Evolutionary conservation across 2,113 vertebrate species (phyloP).

Genomic region (Callopanchax toddi): DNA sequence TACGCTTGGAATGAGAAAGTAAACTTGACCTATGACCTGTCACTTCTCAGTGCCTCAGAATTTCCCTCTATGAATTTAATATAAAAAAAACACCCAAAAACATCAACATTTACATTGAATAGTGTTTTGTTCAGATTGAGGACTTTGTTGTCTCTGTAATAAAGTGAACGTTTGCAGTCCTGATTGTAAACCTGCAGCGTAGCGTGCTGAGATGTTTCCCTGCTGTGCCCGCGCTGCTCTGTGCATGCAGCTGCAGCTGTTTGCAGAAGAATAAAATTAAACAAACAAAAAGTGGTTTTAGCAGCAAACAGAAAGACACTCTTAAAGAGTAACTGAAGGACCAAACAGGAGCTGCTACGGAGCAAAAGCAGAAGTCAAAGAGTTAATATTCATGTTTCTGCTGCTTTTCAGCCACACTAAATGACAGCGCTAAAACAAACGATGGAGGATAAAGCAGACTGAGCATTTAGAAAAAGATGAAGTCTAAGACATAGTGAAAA

Average conservation of each 20-base stretch:
- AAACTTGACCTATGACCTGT: too few relatives aligned
- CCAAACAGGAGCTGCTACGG: fast-evolving
- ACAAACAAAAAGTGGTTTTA: neutral
- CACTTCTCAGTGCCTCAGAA: too few relatives aligned
- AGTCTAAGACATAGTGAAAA: conserved; percentile 34
- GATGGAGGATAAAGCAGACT: neutral
- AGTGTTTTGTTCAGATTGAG: too few relatives aligned
- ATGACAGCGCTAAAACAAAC: neutral
- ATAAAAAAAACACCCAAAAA: too few relatives aligned
- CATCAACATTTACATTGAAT: too few relatives aligned
- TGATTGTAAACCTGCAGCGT: neutral
- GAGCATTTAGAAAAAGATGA: conserved; percentile 8
- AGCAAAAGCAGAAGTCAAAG: conserved; percentile 4
- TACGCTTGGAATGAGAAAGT: too few relatives aligned
- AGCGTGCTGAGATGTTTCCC: too few relatives aligned
- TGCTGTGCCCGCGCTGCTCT: too few relatives aligned
- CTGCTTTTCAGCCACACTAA: neutral
- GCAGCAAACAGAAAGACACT: neutral
- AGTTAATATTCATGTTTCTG: neutral
- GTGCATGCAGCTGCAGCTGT: neutral
- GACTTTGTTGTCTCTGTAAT: too few relatives aligned
- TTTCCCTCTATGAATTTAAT: too few relatives aligned
- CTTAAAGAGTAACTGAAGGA: neutral
- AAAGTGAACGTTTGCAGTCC: neutral
- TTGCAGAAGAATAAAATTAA: neutral